phyloP scores from a whole-genome alignment of 92 coral and sea anemone species.

The Siderastrea radians region DNA sequence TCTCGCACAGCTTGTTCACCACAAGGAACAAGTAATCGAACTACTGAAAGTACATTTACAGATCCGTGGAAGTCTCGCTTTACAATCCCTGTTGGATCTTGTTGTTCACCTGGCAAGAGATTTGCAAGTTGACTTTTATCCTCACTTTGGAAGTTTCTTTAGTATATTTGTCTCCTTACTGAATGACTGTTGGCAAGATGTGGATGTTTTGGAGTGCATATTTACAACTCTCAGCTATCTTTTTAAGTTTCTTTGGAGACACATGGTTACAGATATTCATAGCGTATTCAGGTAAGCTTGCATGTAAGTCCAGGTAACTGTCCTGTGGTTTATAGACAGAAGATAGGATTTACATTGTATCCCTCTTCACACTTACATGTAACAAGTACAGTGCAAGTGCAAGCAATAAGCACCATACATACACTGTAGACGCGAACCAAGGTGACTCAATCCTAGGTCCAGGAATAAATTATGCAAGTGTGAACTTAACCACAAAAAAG shows the following conservation, averaged over 20 bases:
- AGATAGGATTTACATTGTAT: background rate
- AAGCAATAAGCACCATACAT: too few relatives aligned
- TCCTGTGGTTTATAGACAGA: background rate
- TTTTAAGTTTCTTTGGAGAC: conserved; percentile 92
- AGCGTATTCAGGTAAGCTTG: conserved; percentile 80
- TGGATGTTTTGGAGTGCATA: conserved; percentile 79
- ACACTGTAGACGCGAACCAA: too few relatives aligned
- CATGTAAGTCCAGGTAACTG: background rate
- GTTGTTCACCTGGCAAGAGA: conserved; percentile 92
- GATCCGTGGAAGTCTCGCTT: conserved; percentile 67
- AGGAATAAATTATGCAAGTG: too few relatives aligned
- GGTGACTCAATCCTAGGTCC: too few relatives aligned
- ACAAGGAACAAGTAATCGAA: conserved; percentile 71
- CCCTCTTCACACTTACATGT: too few relatives aligned
- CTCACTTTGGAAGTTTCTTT: conserved; percentile 84
- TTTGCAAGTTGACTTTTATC: conserved; percentile 87
- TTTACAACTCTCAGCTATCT: conserved; percentile 87
- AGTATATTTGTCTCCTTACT: conserved; percentile 69
- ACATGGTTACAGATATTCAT: conserved; percentile 87
- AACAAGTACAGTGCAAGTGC: too few relatives aligned
- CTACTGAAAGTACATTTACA: conserved; percentile 80
- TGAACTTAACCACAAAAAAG: too few relatives aligned
- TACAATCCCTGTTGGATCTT: conserved; percentile 84
- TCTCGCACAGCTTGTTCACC: conserved; percentile 89
- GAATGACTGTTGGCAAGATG: conserved; percentile 76